phyloP scores from a whole-genome alignment of 2,113 vertebrate genomes.

The Arvicanthis niloticus region DNA sequence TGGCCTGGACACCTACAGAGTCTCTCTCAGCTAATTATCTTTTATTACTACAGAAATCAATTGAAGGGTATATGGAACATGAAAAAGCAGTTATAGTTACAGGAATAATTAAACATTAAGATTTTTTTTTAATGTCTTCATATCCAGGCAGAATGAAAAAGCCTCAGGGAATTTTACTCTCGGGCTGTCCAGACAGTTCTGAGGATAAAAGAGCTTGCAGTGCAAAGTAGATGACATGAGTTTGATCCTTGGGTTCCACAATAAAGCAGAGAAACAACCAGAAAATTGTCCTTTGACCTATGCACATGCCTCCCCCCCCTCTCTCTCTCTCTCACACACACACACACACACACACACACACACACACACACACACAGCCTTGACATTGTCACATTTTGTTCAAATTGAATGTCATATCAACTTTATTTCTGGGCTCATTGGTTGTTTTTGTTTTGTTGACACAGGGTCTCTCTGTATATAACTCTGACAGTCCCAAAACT shows the following conservation, averaged over 20 bases:
- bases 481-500: neutral
- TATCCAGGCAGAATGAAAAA: neutral
- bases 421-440: neutral
- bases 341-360: neutral
- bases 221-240: neutral
- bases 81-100: neutral
- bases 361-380: neutral
- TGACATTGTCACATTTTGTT: neutral
- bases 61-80: neutral
- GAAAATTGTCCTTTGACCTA: neutral
- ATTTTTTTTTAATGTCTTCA: neutral
- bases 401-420: neutral
- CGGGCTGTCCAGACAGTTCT: neutral
- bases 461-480: neutral
- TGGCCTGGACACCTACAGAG: neutral
- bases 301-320: neutral
- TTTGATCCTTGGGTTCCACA: neutral
- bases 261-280: neutral
- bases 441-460: neutral
- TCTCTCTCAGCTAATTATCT: neutral
- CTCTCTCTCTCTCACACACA: neutral
- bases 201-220: neutral
- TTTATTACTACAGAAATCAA: slow-evolving; percentile 14
- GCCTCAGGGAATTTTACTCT: neutral
- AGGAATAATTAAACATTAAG: neutral